Evolutionary conservation across 2,113 vertebrate genomes (phyloP), one percentile per base, ranked within the genome.

Genomic region (Clarias batrachus): DNA sequence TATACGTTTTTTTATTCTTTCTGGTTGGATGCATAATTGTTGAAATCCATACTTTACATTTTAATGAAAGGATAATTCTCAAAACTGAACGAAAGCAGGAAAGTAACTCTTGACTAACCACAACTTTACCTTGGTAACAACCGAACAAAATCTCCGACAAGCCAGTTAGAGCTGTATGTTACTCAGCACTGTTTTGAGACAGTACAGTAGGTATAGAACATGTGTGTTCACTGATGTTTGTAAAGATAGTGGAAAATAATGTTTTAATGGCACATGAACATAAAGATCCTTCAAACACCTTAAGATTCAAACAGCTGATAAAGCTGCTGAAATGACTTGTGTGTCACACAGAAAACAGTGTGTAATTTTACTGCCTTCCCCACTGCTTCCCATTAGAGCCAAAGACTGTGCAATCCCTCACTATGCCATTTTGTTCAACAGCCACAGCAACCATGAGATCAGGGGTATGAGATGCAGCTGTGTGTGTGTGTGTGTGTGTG

Each of bases 341-440:
- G 81, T 73, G 66, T 81, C 65, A 17, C 63, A 74, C 13, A 60
- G 17, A 79, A 52, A 90, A 81, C 65, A 77, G 84, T 73, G 83
- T 90, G 85, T n/a, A 86, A 89, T 86, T 80, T 82, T 78, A 88
- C 87, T 80, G 91, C 84, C 86, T 91, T 91, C 92, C 91, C 92
- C 91, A 88, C 68, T 86, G 91, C 92, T 91, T 86, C 91, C 92
- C 92, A 94, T 94, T 92, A 93, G 92, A 93, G 88, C 87, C 91
- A 93, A 92, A 92, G 89, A 92, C 91, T 87, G 87, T 68, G 90
- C 90, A 92, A 92, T 90, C 88, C 89, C 93, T 92, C 68, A 89
- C 83, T 87, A 92, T 88, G 88, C 91, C 88, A 90, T 92, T 92
- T 90, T 91, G 88, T 90, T 88, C 88, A 68, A 83, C 85, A 91